These are phyloP conservation scores for Euleptes europaea DNA, from an alignment of 2,113 vertebrate species.

Conservation along the genomic window DNA sequence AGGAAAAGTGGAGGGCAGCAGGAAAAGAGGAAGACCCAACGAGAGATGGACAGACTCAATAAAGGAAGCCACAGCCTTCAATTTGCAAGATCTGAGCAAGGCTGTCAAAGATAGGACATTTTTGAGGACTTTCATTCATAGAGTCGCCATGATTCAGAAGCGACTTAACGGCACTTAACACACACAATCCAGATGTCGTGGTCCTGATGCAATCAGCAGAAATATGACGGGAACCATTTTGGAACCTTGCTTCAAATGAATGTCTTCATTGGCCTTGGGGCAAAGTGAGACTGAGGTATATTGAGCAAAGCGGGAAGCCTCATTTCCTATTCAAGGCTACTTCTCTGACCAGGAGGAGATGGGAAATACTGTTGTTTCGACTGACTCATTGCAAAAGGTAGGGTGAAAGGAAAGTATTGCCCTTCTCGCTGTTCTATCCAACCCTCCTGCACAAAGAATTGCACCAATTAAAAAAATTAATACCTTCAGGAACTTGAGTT, in stretches of 20 bases:
- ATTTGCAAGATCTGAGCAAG: too few species aligned
- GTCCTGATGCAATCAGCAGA: too few species aligned
- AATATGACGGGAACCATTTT: not conserved
- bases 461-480: not conserved
- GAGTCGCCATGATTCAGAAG: too few species aligned
- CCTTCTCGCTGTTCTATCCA: not conserved
- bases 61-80: too few species aligned
- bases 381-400: not conserved
- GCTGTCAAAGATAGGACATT: too few species aligned
- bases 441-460: not conserved
- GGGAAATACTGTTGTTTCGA: not conserved
- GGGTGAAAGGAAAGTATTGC: not conserved
- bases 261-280: not conserved
- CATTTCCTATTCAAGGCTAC: not conserved
- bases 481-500: conserved; percentile 17
- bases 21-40: too few species aligned
- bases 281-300: not conserved
- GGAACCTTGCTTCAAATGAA: not conserved
- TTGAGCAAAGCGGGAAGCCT: not conserved
- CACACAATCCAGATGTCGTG: too few species aligned
- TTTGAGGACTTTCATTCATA: too few species aligned
- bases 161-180: too few species aligned
- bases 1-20: too few species aligned
- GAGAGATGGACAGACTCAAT: too few species aligned
- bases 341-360: not conserved